Base-by-base conservation (phyloP, 1,140 invertebrate species). In the Linepithema humile region DNA sequence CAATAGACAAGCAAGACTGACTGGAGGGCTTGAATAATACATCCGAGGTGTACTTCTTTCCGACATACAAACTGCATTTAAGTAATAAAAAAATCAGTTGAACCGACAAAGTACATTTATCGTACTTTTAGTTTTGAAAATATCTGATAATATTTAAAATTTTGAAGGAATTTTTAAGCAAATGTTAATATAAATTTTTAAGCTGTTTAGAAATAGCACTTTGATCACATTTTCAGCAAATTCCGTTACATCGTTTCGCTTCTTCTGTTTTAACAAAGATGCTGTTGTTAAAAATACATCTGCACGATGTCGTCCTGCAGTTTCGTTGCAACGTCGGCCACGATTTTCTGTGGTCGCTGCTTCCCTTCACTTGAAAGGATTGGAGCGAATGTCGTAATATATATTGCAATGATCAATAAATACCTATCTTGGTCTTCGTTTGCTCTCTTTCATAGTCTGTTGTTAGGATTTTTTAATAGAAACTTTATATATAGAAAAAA, bases 321-420 rank as follows among this genome's bases (percentile, higher is more conserved):
- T 78, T 69, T 38, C 6, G 29, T 15, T 9, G 15, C 23, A 12
- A 45, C 59, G 40, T 64, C 55, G 55, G 29, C 53, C 32, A 48
- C 35, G 32, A 35, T 77, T 78, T 23, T 78, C 29, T 17, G 62
- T 29, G 29, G 20, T 67, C 43, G 62, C 17, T 20, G 26, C 26
- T 75, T 60, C 62, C 26, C 26, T 74, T 60, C 38, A 9, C 40
- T 64, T 38, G 38, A 75, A 62, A 32, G n/a, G 12, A 35, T 62
- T 45, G 73, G 26, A n/a, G 40, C 35, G 43, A 9, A 67, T 20
- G 26, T 12, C 9, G 40, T 48, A 32, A 62, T 64, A 75, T 75
- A 64, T 64, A 75, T 75, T 75, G 12, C 38, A 75, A 75, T 62
- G 26, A 75, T 75, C 55, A 75, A 64, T 75, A 75, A 62, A 64